These are phyloP conservation scores for Struthio camelus DNA, from an alignment of 2,113 vertebrate species.

Conservation along the genomic window DNA sequence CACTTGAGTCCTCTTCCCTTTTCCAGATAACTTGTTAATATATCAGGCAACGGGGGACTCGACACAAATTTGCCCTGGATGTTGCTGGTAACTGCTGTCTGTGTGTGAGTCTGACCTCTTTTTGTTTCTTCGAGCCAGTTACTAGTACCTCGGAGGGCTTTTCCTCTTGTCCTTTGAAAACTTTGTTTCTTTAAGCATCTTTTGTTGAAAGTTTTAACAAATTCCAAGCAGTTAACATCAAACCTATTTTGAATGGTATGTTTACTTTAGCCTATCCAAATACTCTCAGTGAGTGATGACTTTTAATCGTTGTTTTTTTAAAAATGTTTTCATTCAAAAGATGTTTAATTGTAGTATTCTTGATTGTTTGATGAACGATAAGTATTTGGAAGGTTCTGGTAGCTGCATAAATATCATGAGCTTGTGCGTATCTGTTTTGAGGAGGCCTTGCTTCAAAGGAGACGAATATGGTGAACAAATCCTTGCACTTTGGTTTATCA, in stretches of 20 bases:
- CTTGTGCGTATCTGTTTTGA: neutral
- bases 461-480: neutral
- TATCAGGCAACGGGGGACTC: neutral
- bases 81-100: neutral
- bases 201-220: neutral
- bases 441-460: neutral
- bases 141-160: neutral
- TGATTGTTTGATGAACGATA: neutral
- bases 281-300: neutral
- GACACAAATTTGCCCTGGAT: neutral
- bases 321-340: neutral
- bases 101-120: neutral
- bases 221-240: neutral
- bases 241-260: neutral
- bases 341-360: neutral
- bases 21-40: neutral
- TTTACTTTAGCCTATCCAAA: slow-evolving; percentile 19
- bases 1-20: neutral
- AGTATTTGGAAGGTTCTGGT: neutral
- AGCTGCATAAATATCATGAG: neutral
- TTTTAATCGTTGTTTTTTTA: neutral
- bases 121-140: neutral
- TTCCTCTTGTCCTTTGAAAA: neutral
- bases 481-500: neutral
- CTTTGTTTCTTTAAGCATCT: slow-evolving; percentile 22